phyloP scores from a whole-genome alignment of 2,888 invertebrate species.

The Allygus modestus region DNA sequence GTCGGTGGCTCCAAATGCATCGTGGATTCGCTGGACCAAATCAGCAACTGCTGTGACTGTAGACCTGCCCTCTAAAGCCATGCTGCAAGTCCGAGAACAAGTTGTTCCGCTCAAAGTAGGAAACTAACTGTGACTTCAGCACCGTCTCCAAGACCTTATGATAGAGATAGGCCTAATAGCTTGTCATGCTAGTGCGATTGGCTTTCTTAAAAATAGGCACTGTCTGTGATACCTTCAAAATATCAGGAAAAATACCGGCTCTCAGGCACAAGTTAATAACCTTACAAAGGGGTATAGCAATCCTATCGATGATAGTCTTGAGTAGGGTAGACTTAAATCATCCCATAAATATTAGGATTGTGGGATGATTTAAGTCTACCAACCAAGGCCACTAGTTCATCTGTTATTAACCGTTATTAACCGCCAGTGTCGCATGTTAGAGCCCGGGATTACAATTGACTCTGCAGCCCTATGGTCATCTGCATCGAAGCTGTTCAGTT shows the following conservation, averaged over 20 bases:
- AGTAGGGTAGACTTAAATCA: background rate
- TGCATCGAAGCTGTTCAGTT: background rate
- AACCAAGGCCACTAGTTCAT: background rate
- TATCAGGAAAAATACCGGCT: background rate
- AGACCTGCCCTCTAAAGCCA: constrained; percentile 19
- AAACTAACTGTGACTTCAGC: background rate
- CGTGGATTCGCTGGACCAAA: background rate
- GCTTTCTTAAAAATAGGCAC: background rate
- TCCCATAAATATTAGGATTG: background rate
- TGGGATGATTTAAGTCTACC: background rate
- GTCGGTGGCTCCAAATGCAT: background rate
- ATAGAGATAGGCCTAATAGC: constrained; percentile 29
- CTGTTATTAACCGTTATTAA: background rate
- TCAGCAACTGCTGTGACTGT: constrained; percentile 10
- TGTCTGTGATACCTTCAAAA: background rate
- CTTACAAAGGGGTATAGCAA: background rate
- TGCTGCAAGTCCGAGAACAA: constrained; percentile 12
- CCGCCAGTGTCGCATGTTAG: background rate
- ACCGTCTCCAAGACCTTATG: background rate
- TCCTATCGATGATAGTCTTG: background rate
- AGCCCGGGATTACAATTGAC: background rate
- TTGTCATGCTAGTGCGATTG: background rate
- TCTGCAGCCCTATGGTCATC: background rate
- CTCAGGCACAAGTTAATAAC: background rate
- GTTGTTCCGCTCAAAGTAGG: background rate